Evolutionary conservation across 2,113 vertebrate genomes (phyloP), one percentile per base, ranked within the genome.

Genomic region (Salvelinus fontinalis): DNA sequence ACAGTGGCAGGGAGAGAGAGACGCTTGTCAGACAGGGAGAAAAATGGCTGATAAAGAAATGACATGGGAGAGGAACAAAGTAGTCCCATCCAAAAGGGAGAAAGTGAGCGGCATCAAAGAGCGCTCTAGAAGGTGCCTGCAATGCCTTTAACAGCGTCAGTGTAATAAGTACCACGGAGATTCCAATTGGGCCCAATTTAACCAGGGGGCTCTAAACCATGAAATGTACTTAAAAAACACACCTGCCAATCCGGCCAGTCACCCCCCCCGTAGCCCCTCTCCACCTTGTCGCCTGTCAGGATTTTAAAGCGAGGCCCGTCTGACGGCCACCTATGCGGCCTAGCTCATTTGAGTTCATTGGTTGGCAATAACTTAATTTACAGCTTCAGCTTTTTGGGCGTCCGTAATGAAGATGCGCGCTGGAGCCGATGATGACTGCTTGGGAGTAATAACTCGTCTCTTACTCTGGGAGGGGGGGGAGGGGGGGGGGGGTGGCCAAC

Each of bases 311-410:
- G 59, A 76, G 80, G 73, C 77, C 59, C 59, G 74, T 78, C 74
- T 77, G 75, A 77, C 31, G 54, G 59, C 76, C 74, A 79, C 69
- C 75, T 79, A 34, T 26, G 85, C 83, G 89, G 88, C 88, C 86
- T 68, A 81, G 85, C 89, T 92, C 90, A 93, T 93, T 92, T 90
- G 88, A 92, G 89, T 92, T 91, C 91, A 92, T 88, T 92, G 92
- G 89, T 91, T 91, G 90, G 92, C 92, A 93, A 91, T 93, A 94
- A 93, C 90, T 94, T 94, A 89, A 93, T 94, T 92, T 92, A 84
- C 82, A 92, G 75, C 89, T 87, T 90, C 88, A 89, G 89, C 88
- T 93, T 91, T 80, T 74, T 70, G 74, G 70, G 82, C 87, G 86
- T 83, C 81, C 87, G 84, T 92, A 93, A 94, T 94, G 92, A 93